A percentile compares a stretch with the other conserved stretches of the same genome.
Conservation (phyloP, 2,888 invertebrate genomes). For the Drosophila emarginata region DNA sequence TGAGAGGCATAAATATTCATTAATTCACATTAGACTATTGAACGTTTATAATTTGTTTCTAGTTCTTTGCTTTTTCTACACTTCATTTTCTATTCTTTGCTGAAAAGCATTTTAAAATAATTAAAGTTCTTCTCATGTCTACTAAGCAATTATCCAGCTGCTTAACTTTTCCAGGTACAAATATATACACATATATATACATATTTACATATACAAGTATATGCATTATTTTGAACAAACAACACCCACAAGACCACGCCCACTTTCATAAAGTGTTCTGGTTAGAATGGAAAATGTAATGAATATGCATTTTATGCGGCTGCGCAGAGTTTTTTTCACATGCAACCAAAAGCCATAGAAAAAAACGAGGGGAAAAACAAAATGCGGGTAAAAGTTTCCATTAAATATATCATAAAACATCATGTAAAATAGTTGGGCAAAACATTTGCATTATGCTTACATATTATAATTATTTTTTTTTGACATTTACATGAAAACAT, state of each 20-base stretch:
- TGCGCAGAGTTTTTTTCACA: conserved; percentile 11
- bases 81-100: not conserved
- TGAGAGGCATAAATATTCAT: not conserved
- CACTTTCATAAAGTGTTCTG: not conserved
- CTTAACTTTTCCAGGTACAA: conserved; percentile 9
- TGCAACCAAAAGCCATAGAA: not conserved
- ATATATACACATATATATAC: not conserved
- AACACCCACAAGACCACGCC: not conserved
- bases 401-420: conserved; percentile 43
- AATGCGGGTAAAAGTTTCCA: conserved; percentile 18
- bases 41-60: not conserved
- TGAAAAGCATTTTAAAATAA: conserved; percentile 8
- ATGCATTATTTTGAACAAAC: conserved; percentile 9
- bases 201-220: not conserved
- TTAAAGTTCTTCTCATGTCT: not conserved
- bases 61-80: not conserved
- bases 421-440: conserved; percentile 44
- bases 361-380: not conserved
- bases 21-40: conserved; percentile 6
- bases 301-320: conserved; percentile 17
- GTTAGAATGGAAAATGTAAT: conserved; percentile 7
- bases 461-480: not conserved
- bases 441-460: conserved; percentile 52
- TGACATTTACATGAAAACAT: not conserved
- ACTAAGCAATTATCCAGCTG: conserved; percentile 7